Percentiles rank a stretch among this genome's conserved stretches.
Evolutionary conservation across 1,140 invertebrate genomes (phyloP).

Genomic region (Drosophila prosaltans): DNA sequence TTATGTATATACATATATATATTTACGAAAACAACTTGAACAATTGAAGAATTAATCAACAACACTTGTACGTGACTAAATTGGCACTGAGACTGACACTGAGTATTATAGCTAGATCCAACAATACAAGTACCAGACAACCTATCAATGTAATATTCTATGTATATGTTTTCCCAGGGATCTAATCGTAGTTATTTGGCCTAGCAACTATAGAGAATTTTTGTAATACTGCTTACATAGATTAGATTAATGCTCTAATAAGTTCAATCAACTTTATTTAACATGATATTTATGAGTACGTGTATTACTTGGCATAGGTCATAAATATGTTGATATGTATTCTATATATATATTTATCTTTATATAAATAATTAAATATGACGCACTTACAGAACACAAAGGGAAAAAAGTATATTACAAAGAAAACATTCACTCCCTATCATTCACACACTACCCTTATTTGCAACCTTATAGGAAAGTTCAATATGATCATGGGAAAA

Average conservation of each 20-base stretch:
- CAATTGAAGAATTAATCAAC: neutral
- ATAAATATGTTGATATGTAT: neutral
- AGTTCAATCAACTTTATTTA: neutral
- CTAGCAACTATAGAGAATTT: constrained; percentile 20
- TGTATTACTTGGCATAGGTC: constrained; percentile 2
- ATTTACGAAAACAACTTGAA: constrained; percentile 7
- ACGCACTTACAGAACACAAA: neutral
- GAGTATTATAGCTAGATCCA: neutral
- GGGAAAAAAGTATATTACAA: too few species aligned
- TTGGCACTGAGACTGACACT: neutral
- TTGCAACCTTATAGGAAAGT: too few species aligned
- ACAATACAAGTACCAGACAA: neutral
- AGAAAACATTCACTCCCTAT: too few species aligned
- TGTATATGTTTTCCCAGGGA: too few species aligned
- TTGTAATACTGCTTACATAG: constrained; percentile 41
- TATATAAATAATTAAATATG: neutral
- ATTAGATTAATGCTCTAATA: constrained; percentile 31
- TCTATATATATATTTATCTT: neutral
- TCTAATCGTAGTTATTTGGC: neutral
- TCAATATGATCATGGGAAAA: too few species aligned
- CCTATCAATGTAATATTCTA: neutral
- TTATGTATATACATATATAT: neutral
- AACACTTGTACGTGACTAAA: neutral
- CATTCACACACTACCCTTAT: too few species aligned
- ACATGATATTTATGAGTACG: neutral